These are phyloP conservation scores for Romanogobio albipinnatus DNA, from an alignment of 2,113 vertebrate species.

Conservation along the genomic window DNA sequence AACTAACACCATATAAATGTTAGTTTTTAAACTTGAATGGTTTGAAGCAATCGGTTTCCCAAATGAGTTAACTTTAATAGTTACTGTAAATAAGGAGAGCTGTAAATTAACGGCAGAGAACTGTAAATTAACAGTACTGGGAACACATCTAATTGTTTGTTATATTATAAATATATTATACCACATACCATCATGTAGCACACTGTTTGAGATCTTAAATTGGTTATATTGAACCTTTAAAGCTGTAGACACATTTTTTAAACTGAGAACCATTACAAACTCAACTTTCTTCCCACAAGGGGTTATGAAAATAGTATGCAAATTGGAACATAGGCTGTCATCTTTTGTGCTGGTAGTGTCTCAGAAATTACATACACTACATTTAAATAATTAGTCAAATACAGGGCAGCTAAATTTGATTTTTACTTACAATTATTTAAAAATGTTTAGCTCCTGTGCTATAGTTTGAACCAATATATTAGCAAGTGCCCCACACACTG, in stretches of 20 bases:
- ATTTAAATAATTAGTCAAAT: neutral
- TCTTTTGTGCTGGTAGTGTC: neutral
- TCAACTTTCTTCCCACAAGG: neutral
- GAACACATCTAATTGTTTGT: no score
- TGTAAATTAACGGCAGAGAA: no score
- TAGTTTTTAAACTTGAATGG: no score
- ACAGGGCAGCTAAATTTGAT: neutral
- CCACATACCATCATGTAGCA: no score
- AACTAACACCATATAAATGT: no score
- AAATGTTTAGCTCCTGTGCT: neutral
- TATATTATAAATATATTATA: no score
- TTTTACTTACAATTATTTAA: neutral
- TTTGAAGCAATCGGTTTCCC: no score
- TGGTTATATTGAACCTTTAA: neutral
- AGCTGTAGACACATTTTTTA: neutral
- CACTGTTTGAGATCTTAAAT: neutral
- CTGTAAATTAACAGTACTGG: no score
- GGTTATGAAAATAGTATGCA: neutral
- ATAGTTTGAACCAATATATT: neutral
- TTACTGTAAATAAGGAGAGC: no score
- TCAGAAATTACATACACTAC: neutral
- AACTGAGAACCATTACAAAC: neutral
- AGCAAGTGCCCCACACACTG: neutral
- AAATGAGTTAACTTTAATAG: no score
- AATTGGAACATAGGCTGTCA: neutral